phyloP scores from a whole-genome alignment of 2,888 invertebrate genomes.

The Drosophila percnosoma region DNA sequence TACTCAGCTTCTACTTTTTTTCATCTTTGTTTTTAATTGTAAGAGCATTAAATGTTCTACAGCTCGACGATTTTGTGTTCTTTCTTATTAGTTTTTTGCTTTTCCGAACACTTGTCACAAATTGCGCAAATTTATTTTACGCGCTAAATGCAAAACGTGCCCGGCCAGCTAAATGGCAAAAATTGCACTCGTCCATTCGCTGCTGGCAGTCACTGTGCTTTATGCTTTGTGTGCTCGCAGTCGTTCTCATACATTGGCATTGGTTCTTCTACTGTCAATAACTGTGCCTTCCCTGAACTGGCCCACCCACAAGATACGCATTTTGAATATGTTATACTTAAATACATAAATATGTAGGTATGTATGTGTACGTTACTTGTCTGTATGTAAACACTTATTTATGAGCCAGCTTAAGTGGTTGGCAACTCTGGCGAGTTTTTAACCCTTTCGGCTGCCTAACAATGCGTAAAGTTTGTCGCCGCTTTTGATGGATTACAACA shows the following conservation, averaged over 20 bases:
- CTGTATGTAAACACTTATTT: conserved; percentile 26
- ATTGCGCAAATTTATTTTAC: conserved; percentile 80
- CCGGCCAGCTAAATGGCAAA: conserved; percentile 75
- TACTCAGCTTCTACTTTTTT: not conserved
- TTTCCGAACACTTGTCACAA: conserved; percentile 75
- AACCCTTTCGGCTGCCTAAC: conserved; percentile 68
- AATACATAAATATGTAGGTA: conserved; percentile 3
- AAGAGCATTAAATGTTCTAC: not conserved
- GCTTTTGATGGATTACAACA: conserved; percentile 76
- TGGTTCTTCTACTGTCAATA: conserved; percentile 61
- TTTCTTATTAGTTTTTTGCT: conserved; percentile 28
- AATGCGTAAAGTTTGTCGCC: conserved; percentile 79
- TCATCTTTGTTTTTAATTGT: not conserved
- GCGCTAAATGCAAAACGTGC: conserved; percentile 79
- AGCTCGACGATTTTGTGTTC: not conserved
- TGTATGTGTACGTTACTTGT: conserved; percentile 2
- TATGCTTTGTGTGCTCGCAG: not conserved
- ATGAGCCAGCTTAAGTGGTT: conserved; percentile 32
- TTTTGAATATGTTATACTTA: conserved; percentile 41
- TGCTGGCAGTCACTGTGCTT: not conserved
- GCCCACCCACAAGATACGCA: conserved; percentile 65
- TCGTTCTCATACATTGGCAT: conserved; percentile 24
- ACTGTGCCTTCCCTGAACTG: conserved; percentile 63
- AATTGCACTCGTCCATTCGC: conserved; percentile 54
- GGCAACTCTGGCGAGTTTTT: conserved; percentile 42